Evolutionary conservation across 1,140 invertebrate genomes (phyloP), one percentile per base, ranked within the genome.

Genomic region (Drosophila kohkoa): DNA sequence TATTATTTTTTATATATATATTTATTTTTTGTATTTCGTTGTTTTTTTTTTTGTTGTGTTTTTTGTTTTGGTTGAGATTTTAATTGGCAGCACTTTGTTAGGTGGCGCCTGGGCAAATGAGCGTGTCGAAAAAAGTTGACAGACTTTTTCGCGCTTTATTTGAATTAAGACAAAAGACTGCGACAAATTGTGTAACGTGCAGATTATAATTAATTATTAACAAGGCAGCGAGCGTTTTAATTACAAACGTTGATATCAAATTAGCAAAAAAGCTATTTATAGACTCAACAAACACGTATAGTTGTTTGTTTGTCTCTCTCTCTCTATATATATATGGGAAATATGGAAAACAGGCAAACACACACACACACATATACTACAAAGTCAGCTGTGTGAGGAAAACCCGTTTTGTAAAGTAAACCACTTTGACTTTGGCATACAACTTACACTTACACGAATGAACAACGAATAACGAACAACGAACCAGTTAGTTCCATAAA

Each of bases 391-490:
- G 41, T 3, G 11, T 43, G 41, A 43, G 52, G 20, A 51, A 87
- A 86, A 86, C 82, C 67, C 63, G 82, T 82, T 87, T 82, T 65
- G 38, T 54, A 15, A 13, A 69, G 68, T 64, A 48, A 87, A 87
- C 71, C 58, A 70, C 71, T 82, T 87, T 86, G 71, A 46, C 75
- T 79, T 75, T 87, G 83, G 71, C 79, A 66, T 43, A 80, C 55
- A 66, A 57, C 30, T 72, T 72, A 51, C 62, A 66, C 16, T 38
- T 38, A 38, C 35, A 38, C 6, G 35, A 35, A 25, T 7, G 35
- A 38, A 20, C 20, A 35, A 8, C 32, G 32, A n/a, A n/a, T 1
- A 38, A 5, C 35, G 32, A 16, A 25, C 20, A 25, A 13, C 13
- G 52, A 60, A 62, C 63, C 62, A 72, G 69, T 58, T 63, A 38